Conservation (phyloP, 2,113 vertebrate genomes). For the Siniperca chuatsi region DNA sequence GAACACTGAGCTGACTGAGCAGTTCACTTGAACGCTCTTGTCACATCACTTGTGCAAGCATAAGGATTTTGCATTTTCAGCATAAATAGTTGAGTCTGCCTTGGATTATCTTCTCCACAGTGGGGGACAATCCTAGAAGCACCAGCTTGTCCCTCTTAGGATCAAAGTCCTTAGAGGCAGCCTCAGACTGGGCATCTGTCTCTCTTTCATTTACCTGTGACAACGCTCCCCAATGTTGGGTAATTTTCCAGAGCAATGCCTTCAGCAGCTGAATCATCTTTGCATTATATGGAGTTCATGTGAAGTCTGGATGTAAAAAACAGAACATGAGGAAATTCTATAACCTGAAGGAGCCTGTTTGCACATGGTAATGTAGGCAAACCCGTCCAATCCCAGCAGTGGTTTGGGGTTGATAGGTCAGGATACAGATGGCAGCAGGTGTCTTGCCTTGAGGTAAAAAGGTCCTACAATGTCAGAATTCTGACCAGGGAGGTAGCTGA, state of each 20-base stretch:
- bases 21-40: slow-evolving; percentile 17
- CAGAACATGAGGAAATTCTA: not conserved
- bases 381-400: not conserved
- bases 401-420: not conserved
- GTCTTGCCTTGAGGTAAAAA: not conserved
- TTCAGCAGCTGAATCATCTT: not conserved
- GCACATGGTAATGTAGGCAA: not conserved
- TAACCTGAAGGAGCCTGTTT: not conserved
- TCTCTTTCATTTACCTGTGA: slow-evolving; percentile 40
- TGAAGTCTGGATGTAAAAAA: not conserved
- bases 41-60: slow-evolving; percentile 12
- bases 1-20: slow-evolving; percentile 34
- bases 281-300: not conserved
- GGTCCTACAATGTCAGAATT: not conserved
- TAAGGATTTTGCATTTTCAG: slow-evolving; percentile 42
- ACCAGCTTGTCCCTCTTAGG: slow-evolving; percentile 18
- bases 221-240: not conserved
- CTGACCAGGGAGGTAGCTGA: not conserved
- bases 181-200: slow-evolving; percentile 35
- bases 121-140: slow-evolving; percentile 1
- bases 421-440: slow-evolving; percentile 1
- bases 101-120: slow-evolving; percentile 25
- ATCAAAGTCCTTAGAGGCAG: slow-evolving; percentile 32
- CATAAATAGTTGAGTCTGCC: slow-evolving; percentile 33
- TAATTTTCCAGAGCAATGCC: slow-evolving; percentile 13